phyloP scores from a whole-genome alignment of 2,888 invertebrate genomes.

The Reticulitermes lucifugus region DNA sequence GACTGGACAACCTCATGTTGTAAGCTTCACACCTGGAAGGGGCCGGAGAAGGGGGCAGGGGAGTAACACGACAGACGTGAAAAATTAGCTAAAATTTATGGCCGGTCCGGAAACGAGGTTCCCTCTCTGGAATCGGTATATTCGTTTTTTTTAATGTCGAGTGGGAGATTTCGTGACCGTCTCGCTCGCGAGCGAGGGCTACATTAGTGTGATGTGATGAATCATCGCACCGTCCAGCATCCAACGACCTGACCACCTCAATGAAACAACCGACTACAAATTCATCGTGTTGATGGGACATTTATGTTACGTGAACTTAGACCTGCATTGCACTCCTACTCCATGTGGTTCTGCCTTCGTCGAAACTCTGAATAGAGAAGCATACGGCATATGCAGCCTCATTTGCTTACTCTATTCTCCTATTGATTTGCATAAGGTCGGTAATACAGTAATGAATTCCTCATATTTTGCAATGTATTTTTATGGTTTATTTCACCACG shows the following conservation, averaged over 20 bases:
- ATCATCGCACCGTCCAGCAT: conserved; percentile 27
- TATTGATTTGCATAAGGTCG: too few species aligned
- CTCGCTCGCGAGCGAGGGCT: conserved; percentile 13
- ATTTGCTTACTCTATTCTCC: not conserved
- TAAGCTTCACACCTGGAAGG: conserved; percentile 45
- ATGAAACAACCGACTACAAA: conserved; percentile 4
- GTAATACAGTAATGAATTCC: too few species aligned
- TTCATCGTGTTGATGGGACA: conserved; percentile 23
- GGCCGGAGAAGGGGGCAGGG: not conserved
- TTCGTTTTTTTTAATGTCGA: conserved; percentile 34
- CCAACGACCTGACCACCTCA: conserved; percentile 25
- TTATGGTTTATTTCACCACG: too few species aligned
- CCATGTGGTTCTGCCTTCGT: not conserved
- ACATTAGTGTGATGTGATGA: conserved; percentile 26
- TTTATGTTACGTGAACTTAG: conserved; percentile 20
- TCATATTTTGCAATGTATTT: too few species aligned
- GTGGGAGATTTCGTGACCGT: conserved; percentile 40
- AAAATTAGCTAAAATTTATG: conserved; percentile 51
- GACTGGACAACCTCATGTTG: conserved; percentile 24
- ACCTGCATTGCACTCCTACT: not conserved
- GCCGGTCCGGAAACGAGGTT: conserved; percentile 46
- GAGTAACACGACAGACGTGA: conserved; percentile 48
- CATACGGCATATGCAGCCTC: not conserved
- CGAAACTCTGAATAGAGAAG: not conserved
- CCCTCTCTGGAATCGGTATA: conserved; percentile 5